Percentiles rank a stretch among this genome's conserved stretches.
phyloP scores from a whole-genome alignment of 2,797 vertebrate species.

The Parauchenoglanis punctatus region DNA sequence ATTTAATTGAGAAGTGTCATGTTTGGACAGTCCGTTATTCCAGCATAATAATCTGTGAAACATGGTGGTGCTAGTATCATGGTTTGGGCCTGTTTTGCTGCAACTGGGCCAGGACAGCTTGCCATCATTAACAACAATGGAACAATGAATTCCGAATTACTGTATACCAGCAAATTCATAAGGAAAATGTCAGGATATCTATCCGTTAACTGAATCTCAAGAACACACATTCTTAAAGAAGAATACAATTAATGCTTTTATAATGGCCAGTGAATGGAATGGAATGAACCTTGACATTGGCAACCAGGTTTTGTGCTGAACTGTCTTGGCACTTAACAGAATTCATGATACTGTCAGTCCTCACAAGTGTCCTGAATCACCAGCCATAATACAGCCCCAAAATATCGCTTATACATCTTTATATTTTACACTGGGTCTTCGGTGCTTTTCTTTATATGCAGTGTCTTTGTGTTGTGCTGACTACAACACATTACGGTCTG shows the following conservation, averaged over 20 bases:
- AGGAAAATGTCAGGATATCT: too few relatives aligned
- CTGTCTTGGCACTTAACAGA: neutral
- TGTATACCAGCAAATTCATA: too few relatives aligned
- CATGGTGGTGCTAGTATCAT: too few relatives aligned
- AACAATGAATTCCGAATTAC: too few relatives aligned
- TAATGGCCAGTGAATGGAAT: neutral
- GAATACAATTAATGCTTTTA: neutral
- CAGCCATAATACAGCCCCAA: neutral
- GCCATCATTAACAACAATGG: too few relatives aligned
- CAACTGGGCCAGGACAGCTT: too few relatives aligned
- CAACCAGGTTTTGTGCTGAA: neutral
- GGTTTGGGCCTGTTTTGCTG: too few relatives aligned
- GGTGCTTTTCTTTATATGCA: neutral
- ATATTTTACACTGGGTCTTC: neutral
- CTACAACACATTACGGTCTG: neutral
- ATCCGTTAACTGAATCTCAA: too few relatives aligned
- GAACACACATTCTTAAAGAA: too few relatives aligned
- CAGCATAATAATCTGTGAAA: too few relatives aligned
- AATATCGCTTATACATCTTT: neutral
- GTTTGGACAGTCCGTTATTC: too few relatives aligned
- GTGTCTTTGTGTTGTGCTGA: neutral
- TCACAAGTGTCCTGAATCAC: neutral
- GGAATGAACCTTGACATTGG: neutral
- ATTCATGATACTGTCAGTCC: neutral
- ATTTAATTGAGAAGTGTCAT: too few relatives aligned